phyloP scores from a whole-genome alignment of 2,888 invertebrate species.

The Machimus rusticus region DNA sequence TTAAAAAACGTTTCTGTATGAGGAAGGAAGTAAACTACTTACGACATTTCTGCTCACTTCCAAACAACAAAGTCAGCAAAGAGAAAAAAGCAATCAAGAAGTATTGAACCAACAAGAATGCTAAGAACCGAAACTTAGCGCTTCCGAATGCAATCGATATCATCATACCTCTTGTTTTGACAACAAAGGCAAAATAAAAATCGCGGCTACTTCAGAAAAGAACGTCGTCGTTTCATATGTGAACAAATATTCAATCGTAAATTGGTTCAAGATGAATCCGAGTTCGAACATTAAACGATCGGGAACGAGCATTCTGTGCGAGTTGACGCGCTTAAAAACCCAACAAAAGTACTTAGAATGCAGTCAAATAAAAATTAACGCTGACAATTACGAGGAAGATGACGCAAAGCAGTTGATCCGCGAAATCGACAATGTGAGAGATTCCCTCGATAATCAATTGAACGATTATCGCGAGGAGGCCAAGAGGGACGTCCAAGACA shows the following conservation, averaged over 20 bases:
- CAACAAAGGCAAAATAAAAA: background rate
- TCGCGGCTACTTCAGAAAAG: background rate
- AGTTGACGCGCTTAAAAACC: constrained; percentile 59
- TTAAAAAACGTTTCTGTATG: background rate
- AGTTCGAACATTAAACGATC: constrained; percentile 49
- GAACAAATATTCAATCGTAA: background rate
- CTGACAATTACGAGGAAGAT: constrained; percentile 53
- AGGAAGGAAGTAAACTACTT: background rate
- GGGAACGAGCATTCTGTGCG: constrained; percentile 57
- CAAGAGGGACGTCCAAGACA: constrained; percentile 55
- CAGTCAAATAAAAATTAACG: constrained; percentile 58
- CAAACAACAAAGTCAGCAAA: background rate
- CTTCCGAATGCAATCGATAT: background rate
- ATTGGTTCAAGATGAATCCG: background rate
- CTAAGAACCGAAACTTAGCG: background rate
- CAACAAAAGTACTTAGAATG: constrained; percentile 62
- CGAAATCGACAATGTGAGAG: constrained; percentile 57
- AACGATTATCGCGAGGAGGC: constrained; percentile 51
- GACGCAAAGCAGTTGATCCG: constrained; percentile 49
- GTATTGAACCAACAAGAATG: background rate
- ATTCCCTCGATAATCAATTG: constrained; percentile 52
- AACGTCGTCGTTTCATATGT: background rate
- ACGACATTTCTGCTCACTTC: background rate
- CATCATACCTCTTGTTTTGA: background rate
- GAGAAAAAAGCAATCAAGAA: background rate